Evolutionary conservation across 2,888 invertebrate species (phyloP).

Genomic region (Drosophila leonis): DNA sequence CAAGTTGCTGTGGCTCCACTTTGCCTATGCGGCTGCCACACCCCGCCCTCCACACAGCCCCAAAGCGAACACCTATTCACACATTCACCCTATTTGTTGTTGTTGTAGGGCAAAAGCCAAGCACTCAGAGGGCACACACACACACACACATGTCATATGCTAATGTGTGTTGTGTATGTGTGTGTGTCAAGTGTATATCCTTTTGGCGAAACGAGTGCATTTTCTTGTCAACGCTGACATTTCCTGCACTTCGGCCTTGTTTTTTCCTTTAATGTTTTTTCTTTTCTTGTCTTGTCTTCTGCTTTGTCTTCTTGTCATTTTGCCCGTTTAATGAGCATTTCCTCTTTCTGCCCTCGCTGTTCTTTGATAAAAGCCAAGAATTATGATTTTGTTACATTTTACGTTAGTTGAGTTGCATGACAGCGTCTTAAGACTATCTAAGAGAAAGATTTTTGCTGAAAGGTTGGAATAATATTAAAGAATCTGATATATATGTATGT

Average conservation of each 20-base stretch:
- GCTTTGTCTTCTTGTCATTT: constrained; percentile 52
- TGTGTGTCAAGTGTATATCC: constrained; percentile 68
- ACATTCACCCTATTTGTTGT: constrained; percentile 10
- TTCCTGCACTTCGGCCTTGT: constrained; percentile 79
- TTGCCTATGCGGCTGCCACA: constrained; percentile 36
- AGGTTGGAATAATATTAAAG: not conserved
- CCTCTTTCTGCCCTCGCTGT: constrained; percentile 52
- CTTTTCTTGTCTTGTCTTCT: constrained; percentile 15
- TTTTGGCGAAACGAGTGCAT: constrained; percentile 75
- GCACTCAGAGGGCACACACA: constrained; percentile 27
- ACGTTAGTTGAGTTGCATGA: constrained; percentile 19
- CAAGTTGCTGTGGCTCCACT: constrained; percentile 36
- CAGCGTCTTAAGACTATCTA: not conserved
- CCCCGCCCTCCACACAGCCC: not conserved
- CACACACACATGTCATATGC: constrained; percentile 44
- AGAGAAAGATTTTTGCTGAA: not conserved
- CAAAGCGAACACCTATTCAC: constrained; percentile 21
- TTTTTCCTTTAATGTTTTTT: constrained; percentile 36
- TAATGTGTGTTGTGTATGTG: constrained; percentile 54
- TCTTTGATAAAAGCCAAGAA: constrained; percentile 55
- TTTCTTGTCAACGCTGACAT: constrained; percentile 80
- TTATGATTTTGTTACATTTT: constrained; percentile 69
- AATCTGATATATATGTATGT: not conserved
- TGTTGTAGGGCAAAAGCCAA: constrained; percentile 32
- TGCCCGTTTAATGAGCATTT: constrained; percentile 73